Conservation (phyloP, 2,888 invertebrate genomes). For the Myathropa florea region DNA sequence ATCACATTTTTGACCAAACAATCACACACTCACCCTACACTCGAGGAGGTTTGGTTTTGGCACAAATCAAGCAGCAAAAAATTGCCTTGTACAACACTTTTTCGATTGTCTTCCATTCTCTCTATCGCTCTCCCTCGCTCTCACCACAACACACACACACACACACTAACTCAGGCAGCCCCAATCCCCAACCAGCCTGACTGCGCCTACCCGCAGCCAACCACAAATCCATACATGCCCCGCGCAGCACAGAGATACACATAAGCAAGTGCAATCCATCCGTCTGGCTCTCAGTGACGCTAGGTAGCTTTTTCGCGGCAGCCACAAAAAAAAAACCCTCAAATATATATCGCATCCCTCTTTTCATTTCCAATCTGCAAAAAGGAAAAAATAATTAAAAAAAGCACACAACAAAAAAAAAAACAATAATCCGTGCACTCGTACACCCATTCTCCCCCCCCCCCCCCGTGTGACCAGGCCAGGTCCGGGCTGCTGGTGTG, state of each 20-base stretch:
- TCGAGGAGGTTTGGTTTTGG: conserved; percentile 31
- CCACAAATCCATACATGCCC: conserved; percentile 61
- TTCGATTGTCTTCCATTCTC: conserved; percentile 61
- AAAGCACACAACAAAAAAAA: conserved; percentile 53
- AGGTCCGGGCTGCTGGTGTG: conserved; percentile 48
- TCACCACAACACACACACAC: conserved; percentile 30
- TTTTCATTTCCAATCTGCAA: conserved; percentile 69
- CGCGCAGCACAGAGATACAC: conserved; percentile 67
- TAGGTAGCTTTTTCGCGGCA: conserved; percentile 71
- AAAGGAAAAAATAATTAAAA: conserved; percentile 67
- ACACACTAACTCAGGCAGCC: conserved; percentile 36
- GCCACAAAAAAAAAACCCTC: conserved; percentile 66
- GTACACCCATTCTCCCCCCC: conserved; percentile 63
- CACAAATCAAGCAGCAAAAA: conserved; percentile 52
- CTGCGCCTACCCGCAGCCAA: neutral
- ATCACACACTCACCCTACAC: conserved; percentile 29
- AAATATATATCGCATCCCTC: conserved; percentile 69
- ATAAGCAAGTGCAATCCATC: conserved; percentile 70
- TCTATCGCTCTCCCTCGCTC: conserved; percentile 42
- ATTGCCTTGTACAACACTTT: conserved; percentile 58
- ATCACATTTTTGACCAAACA: too few relatives aligned
- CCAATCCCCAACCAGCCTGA: conserved; percentile 1
- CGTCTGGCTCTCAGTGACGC: conserved; percentile 71
- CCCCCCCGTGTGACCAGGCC: too few relatives aligned
- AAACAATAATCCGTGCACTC: conserved; percentile 69